Base-by-base conservation (phyloP, 2,113 vertebrate genomes). In the Tiliqua scincoides region DNA sequence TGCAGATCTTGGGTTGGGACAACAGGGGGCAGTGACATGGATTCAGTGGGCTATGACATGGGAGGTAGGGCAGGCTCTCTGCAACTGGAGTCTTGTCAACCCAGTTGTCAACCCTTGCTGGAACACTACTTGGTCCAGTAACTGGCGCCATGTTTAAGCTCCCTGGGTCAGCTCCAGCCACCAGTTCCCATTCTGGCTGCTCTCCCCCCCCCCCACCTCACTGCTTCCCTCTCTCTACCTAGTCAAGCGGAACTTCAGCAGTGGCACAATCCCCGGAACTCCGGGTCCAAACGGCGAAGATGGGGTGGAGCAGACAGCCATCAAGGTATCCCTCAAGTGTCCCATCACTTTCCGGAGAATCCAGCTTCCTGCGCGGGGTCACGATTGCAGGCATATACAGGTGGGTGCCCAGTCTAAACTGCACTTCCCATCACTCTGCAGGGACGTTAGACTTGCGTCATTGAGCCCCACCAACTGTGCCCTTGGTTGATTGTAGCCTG, bases 301-400 rank as follows among this genome's bases (percentile, higher is more conserved):
- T 0, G 98, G 98, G 0, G 98, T 99, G 65, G 98, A 99, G 89
- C 98, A 99, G 95, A 99, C 98, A 0, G 98, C 98, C 35, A 99
- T 99, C 92, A 99, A 99, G 90, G 98, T 99, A 78, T 99, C 98
- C 40, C 97, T 99, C 40, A 99, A 99, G 91, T 99, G 98, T 80
- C 98, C 98, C 18, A 99, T 99, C 96, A 99, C 98, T 68, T 99
- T 99, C 96, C 97, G 98, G 48, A 97, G 98, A 73, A 99, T 99
- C 94, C 98, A 99, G 95, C 98, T 99, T 85, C 98, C 98, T 0
- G 98, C 98, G 65, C 94, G 98, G 18, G 98, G 98, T 9, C 98
- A 99, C 0, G 98, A 99, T 95, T 99, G 98, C 90, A 95, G 98
- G 85, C 98, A 99, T 93, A 98, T 99, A 96, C 98, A 99, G 97